Evolutionary conservation across 2,113 vertebrate species (phyloP), one percentile per base, ranked within the genome.

Genomic region (Ariopsis seemanni): DNA sequence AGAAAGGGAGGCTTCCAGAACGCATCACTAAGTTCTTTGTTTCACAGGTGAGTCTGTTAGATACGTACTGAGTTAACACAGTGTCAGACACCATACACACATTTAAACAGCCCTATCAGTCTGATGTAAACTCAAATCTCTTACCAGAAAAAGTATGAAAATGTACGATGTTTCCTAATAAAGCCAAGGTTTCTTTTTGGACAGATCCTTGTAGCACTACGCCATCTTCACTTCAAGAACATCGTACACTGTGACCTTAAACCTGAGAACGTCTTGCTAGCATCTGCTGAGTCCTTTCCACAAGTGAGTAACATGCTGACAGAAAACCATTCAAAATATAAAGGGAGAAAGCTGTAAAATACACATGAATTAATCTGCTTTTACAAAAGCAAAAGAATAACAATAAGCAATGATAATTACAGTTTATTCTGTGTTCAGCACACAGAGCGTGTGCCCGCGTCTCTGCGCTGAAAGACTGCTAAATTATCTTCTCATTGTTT

Each of bases 191-290:
- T 82, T 67, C 4, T 25, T 69, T 72, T 74, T 88, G 92, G 48
- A 81, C 91, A 99, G 98, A 99, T 99, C 88, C 96, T 99, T 65
- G 97, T 97, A 91, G 97, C 98, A 89, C 92, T 99, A 91, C 95
- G 97, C 79, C 97, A 99, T 91, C 98, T 99, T 88, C 98, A 99
- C 95, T 98, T 99, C 93, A 99, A 99, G 95, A 99, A 99, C 92
- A 97, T 99, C 52, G 98, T 99, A 92, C 98, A 99, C 91, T 99
- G 98, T 94, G 98, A 99, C 91, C 97, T 99, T 83, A 99, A 99
- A 91, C 98, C 98, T 60, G 98, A 99, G 92, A 99, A 99, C 69
- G 98, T 99, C 58, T 94, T 99, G 85, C 87, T 99, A 88, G 97
- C 98, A 0, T 99, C 97, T 5, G 96, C 97, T 0, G 98, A 99